phyloP scores from a whole-genome alignment of 37 sponge, comb jelly and placozoan genomes.

The Crambe crambe region DNA sequence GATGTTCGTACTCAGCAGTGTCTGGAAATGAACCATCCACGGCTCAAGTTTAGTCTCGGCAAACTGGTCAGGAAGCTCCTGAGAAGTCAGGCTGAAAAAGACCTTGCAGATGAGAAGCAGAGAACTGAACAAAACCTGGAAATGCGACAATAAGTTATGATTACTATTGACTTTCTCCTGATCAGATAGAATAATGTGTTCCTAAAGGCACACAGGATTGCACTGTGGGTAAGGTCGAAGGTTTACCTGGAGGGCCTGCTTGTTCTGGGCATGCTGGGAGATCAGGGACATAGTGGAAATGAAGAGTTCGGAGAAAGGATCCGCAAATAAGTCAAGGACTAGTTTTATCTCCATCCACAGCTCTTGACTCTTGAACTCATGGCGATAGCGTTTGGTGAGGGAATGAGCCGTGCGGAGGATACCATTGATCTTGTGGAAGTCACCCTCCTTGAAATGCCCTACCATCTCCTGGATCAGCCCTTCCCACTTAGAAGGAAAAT shows the following conservation, averaged over 20 bases:
- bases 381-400: constrained; percentile 90
- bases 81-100: constrained; percentile 84
- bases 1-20: constrained; percentile 78
- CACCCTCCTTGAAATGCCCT: constrained; percentile 77
- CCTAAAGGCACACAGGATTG: neutral
- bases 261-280: constrained; percentile 73
- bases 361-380: constrained; percentile 94
- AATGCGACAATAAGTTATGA: neutral
- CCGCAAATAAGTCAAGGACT: constrained; percentile 89
- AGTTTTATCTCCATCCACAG: constrained; percentile 94
- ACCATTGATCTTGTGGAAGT: constrained; percentile 97
- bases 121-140: constrained; percentile 87
- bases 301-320: constrained; percentile 83
- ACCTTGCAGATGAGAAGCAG: constrained; percentile 90
- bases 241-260: constrained; percentile 69
- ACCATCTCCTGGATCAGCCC: constrained; percentile 92
- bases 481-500: constrained; percentile 95
- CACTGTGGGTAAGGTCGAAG: neutral
- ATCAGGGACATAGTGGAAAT: constrained; percentile 77
- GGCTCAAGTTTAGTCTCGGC: constrained; percentile 90
- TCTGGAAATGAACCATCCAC: constrained; percentile 92
- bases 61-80: constrained; percentile 99
- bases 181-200: neutral
- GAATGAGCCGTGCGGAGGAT: constrained; percentile 98
- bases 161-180: too few species aligned